Evolutionary conservation across 2,113 vertebrate genomes (phyloP), one percentile per base, ranked within the genome.

Genomic region (Myotis lucifugus): DNA sequence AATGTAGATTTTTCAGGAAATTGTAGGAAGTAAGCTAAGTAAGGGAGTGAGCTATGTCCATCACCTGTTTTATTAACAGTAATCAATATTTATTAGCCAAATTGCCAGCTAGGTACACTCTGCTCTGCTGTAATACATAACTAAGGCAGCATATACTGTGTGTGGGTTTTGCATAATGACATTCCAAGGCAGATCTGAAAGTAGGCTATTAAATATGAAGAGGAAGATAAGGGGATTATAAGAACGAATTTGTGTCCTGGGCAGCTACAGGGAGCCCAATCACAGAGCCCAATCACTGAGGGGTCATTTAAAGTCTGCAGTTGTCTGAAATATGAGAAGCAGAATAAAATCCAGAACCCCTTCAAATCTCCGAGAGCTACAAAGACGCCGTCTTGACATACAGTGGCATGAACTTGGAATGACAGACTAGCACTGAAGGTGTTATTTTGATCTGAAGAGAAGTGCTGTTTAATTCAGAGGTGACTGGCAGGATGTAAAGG

Each of bases 401-500:
- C 3, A 90, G 69, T 66, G 69, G 72, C 67, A 50, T 70, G 91
- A 92, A 88, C 91, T 93, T 88, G 76, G 93, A 93, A 94, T 96
- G 93, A 88, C 81, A 96, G 91, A 85, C 66, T 50, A 87, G 92
- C 14, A 17, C 56, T 69, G 40, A 84, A 88, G 77, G 66, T 93
- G 84, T 69, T 59, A 88, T 85, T 95, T 90, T 88, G 82, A 93
- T 95, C 48, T 27, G 81, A 82, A 82, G 66, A 85, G 52, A 48
- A 69, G 70, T 85, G 46, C 40, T 50, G 18, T 69, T 85, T 78
- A 74, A 85, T 88, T 56, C 21, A 23, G 15, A 85, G 37, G 90
- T 94, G 94, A 97, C 67, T 91, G 95, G 85, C 93, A 94, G 95
- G 76, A 96, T 94, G 74, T 85, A 42, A 88, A 90, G 37, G 15